Evolutionary conservation across 2,797 vertebrate genomes (phyloP).

Genomic region (Octomys mimax): DNA sequence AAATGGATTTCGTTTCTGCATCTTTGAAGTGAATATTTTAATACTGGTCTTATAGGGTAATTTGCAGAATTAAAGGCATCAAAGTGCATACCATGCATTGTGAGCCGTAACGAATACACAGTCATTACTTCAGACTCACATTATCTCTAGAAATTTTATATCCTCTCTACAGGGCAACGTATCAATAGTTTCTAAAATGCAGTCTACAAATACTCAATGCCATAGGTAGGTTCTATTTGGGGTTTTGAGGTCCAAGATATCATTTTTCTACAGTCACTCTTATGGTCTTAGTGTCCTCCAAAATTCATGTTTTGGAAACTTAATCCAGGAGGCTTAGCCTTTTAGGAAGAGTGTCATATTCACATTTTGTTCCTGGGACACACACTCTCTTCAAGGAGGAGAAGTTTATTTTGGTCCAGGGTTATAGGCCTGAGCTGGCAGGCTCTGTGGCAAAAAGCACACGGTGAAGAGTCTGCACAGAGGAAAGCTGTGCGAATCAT

Average conservation of each 20-base stretch:
- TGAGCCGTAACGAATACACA: neutral
- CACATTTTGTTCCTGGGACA: neutral
- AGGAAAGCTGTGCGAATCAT: neutral
- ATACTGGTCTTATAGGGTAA: neutral
- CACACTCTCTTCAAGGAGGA: neutral
- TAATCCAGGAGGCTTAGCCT: neutral
- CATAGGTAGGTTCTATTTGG: neutral
- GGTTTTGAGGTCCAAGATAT: neutral
- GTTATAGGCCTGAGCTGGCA: neutral
- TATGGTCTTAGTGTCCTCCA: neutral
- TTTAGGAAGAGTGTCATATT: neutral
- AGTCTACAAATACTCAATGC: neutral
- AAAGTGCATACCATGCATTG: neutral
- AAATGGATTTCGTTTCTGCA: neutral
- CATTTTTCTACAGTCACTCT: neutral
- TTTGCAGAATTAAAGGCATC: constrained; percentile 46
- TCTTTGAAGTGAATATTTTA: constrained; percentile 54
- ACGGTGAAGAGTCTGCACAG: no score
- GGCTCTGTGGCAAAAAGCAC: neutral
- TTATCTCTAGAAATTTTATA: neutral
- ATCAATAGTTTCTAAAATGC: neutral
- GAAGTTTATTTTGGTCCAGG: neutral
- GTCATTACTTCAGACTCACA: neutral
- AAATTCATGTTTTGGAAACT: neutral
- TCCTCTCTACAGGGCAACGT: neutral